Evolutionary conservation across 2,113 vertebrate species (phyloP).

Genomic region (Campylomormyrus tamandua): DNA sequence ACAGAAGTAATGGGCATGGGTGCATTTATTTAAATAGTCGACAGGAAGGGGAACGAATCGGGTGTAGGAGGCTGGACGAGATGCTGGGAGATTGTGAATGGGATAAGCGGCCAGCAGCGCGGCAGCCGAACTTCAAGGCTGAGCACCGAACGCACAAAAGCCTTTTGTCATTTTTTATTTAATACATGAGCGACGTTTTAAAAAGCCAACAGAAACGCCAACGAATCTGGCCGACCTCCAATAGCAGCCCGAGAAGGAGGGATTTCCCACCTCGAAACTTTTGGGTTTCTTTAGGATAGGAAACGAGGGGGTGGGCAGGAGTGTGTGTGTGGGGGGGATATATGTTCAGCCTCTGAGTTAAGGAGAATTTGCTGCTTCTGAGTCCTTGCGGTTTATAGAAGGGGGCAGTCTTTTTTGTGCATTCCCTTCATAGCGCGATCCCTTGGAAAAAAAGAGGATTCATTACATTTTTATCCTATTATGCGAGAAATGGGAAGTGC

Average conservation of each 20-base stretch:
- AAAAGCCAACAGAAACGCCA: slow-evolving; percentile 34
- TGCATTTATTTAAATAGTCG: slow-evolving; percentile 5
- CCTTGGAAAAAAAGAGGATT: slow-evolving; percentile 16
- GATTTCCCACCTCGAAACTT: slow-evolving; percentile 26
- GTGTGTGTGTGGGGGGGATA: background rate
- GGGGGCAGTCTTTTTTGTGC: slow-evolving; percentile 27
- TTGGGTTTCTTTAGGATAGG: slow-evolving; percentile 29
- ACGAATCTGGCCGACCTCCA: slow-evolving; percentile 17
- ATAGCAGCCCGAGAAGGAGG: slow-evolving; percentile 32
- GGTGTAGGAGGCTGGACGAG: background rate
- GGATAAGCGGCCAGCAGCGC: background rate
- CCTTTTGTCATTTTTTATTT: slow-evolving; percentile 37
- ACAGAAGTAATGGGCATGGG: background rate
- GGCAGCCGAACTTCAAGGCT: slow-evolving; percentile 11
- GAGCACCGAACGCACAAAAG: slow-evolving; percentile 36
- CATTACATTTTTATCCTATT: slow-evolving; percentile 5
- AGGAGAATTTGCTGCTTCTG: slow-evolving; percentile 21
- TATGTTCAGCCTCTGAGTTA: background rate
- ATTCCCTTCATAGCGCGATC: slow-evolving; percentile 31
- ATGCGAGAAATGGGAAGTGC: background rate
- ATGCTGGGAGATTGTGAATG: slow-evolving; percentile 15
- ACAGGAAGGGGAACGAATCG: background rate
- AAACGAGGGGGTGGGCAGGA: slow-evolving; percentile 22
- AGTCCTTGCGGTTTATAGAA: slow-evolving; percentile 21
- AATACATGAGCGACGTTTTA: slow-evolving; percentile 34